These are phyloP conservation scores for Lysiphlebus fabarum DNA, from an alignment of 1,140 invertebrate genomes.

Conservation along the genomic window DNA sequence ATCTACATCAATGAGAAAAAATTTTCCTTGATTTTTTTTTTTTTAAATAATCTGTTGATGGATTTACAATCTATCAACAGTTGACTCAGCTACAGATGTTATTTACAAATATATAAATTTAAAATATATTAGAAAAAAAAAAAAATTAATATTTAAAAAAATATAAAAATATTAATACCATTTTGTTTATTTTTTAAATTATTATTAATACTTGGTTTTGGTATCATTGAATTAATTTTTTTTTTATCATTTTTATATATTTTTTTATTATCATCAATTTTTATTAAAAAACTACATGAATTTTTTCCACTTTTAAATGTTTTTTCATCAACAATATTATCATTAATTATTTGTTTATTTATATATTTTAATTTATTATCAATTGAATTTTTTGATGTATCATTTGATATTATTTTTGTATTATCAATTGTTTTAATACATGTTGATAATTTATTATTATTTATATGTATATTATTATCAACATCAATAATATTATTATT, in stretches of 20 bases:
- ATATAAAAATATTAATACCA: not conserved
- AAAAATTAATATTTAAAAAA: not conserved
- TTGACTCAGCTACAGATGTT: too few relatives aligned
- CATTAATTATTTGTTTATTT: not conserved
- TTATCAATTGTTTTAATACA: not conserved
- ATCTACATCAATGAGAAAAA: too few relatives aligned
- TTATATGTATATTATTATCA: not conserved
- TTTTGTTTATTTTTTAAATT: not conserved
- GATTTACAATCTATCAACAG: too few relatives aligned
- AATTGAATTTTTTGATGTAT: not conserved
- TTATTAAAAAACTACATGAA: constrained; percentile 30
- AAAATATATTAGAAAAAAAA: constrained; percentile 7
- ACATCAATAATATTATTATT: not conserved
- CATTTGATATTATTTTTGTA: not conserved
- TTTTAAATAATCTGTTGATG: too few relatives aligned
- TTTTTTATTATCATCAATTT: constrained; percentile 12
- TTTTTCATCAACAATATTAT: constrained; percentile 4
- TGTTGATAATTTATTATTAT: not conserved
- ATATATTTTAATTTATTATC: not conserved
- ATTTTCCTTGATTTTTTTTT: too few relatives aligned
- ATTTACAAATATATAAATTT: not conserved
- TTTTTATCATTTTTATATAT: constrained; percentile 8
- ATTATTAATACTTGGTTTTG: constrained; percentile 13
- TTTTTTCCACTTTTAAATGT: constrained; percentile 23
- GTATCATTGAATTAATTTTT: constrained; percentile 22